phyloP scores from a whole-genome alignment of 2,113 vertebrate species.

The Coracopsis vasa region DNA sequence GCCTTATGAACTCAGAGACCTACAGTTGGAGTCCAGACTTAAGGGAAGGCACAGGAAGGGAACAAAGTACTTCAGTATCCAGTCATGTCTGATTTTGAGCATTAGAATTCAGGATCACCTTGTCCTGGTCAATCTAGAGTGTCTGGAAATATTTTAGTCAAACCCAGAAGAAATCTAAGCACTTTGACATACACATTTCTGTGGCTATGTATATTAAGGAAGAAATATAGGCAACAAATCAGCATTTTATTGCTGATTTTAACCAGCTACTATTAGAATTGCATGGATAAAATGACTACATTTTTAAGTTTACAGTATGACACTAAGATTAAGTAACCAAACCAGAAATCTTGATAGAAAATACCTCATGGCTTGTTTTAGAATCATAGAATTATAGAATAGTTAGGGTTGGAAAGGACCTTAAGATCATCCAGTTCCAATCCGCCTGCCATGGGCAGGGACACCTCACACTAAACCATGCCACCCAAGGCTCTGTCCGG shows the following conservation, averaged over 20 bases:
- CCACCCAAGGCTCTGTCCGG: too few species aligned
- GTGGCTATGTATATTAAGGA: background rate
- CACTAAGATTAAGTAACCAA: background rate
- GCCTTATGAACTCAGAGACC: background rate
- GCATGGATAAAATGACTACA: background rate
- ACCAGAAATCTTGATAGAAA: background rate
- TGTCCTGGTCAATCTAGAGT: background rate
- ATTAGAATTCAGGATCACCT: background rate
- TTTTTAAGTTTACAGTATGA: background rate
- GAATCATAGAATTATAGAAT: too few species aligned
- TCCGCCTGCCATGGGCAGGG: too few species aligned
- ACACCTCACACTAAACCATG: too few species aligned
- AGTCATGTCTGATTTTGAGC: background rate
- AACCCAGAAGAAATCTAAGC: background rate
- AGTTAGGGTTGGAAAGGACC: too few species aligned
- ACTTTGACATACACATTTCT: background rate
- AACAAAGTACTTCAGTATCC: background rate
- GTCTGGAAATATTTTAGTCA: background rate
- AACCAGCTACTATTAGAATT: background rate
- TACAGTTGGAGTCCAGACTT: background rate
- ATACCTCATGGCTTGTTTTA: rapidly evolving
- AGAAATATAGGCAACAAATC: background rate
- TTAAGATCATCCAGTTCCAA: too few species aligned
- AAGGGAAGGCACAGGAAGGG: background rate
- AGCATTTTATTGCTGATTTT: background rate